phyloP scores from a whole-genome alignment of 2,888 invertebrate genomes.

The Drosophila helvetica region DNA sequence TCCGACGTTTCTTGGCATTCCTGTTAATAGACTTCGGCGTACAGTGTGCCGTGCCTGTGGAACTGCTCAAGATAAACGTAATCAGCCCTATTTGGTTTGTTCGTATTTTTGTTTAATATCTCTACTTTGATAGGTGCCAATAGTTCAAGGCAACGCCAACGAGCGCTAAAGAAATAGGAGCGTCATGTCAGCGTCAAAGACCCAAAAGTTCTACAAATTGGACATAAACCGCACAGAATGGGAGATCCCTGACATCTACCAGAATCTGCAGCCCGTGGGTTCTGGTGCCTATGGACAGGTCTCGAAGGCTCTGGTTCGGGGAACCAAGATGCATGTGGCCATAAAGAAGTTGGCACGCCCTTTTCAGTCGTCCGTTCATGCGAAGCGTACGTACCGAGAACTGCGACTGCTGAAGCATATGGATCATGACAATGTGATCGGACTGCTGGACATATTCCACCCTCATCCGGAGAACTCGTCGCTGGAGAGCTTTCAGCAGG shows the following conservation, averaged over 20 bases:
- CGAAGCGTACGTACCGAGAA: slow-evolving; percentile 98
- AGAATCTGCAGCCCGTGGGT: slow-evolving; percentile 95
- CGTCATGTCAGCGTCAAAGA: slow-evolving; percentile 73
- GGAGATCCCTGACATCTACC: slow-evolving; percentile 97
- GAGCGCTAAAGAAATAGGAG: not conserved
- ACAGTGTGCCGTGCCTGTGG: slow-evolving; percentile 16
- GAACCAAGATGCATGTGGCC: slow-evolving; percentile 87
- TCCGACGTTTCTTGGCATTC: slow-evolving; percentile 22
- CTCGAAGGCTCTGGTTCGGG: slow-evolving; percentile 72
- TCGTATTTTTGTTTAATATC: slow-evolving; percentile 40
- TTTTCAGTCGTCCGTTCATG: slow-evolving; percentile 98
- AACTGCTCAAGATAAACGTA: slow-evolving; percentile 67
- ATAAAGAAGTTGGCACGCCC: slow-evolving; percentile 99
- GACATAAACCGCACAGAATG: slow-evolving; percentile 99
- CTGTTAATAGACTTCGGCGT: slow-evolving; percentile 41
- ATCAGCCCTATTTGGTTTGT: slow-evolving; percentile 57
- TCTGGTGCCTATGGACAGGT: slow-evolving; percentile 97
- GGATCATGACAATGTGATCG: slow-evolving; percentile 99
- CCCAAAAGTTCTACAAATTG: slow-evolving; percentile 91
- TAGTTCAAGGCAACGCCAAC: not conserved
- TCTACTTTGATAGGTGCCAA: slow-evolving; percentile 21
- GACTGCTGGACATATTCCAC: slow-evolving; percentile 96
- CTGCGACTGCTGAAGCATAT: slow-evolving; percentile 98
- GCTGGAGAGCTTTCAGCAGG: slow-evolving; percentile 95
- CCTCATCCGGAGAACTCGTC: slow-evolving; percentile 88